These are phyloP conservation scores for Argyresthia albistria DNA, from an alignment of 2,888 invertebrate species.

Conservation along the genomic window DNA sequence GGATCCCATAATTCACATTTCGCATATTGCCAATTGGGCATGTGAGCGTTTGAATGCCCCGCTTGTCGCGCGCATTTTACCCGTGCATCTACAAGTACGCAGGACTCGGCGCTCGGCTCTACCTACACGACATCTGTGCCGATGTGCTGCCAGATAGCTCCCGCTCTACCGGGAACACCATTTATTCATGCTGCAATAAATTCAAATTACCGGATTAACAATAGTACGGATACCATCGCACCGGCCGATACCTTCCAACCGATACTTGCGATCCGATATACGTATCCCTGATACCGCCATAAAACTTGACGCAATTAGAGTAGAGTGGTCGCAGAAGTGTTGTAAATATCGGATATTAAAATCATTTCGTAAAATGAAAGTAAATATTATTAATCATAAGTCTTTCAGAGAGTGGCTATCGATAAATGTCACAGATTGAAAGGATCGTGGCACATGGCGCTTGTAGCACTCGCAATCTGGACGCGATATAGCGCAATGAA, in stretches of 20 bases:
- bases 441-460: constrained; percentile 45
- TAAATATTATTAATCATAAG: constrained; percentile 1
- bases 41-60: constrained; percentile 27
- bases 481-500: constrained; percentile 59
- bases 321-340: constrained; percentile 2
- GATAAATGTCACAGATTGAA: constrained; percentile 44
- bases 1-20: constrained; percentile 8
- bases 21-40: no score
- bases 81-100: neutral
- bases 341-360: constrained; percentile 5
- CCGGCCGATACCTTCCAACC: constrained; percentile 36
- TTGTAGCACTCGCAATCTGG: constrained; percentile 23
- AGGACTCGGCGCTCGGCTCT: constrained; percentile 17
- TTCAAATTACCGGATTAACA: constrained; percentile 73
- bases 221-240: constrained; percentile 64
- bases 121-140: constrained; percentile 38
- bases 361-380: neutral
- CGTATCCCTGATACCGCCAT: constrained; percentile 21
- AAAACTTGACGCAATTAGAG: constrained; percentile 8
- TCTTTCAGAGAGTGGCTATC: constrained; percentile 34
- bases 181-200: constrained; percentile 70
- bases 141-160: constrained; percentile 58
- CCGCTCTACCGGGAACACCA: constrained; percentile 44
- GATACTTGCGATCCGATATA: constrained; percentile 27
- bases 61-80: constrained; percentile 4